These are phyloP conservation scores for Cynopterus sphinx DNA, from an alignment of 2,797 vertebrate species.

Conservation along the genomic window DNA sequence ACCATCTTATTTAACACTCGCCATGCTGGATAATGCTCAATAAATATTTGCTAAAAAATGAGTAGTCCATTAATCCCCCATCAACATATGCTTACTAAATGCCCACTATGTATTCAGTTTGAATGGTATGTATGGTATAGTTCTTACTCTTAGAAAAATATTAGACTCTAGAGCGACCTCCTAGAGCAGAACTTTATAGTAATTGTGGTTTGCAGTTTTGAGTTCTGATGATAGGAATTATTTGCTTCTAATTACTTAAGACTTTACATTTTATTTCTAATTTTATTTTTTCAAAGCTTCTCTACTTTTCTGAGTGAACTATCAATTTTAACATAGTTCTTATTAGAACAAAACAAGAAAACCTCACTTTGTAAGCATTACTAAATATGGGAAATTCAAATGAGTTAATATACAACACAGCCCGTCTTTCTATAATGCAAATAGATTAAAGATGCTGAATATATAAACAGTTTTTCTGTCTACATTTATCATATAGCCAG, in stretches of 20 bases:
- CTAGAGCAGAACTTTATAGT: neutral
- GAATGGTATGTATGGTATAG: neutral
- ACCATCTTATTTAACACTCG: too few species aligned
- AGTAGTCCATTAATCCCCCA: neutral
- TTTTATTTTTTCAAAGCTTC: neutral
- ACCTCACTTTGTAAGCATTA: neutral
- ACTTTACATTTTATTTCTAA: neutral
- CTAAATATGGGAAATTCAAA: neutral
- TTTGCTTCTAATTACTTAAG: neutral
- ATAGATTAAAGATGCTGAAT: slow-evolving; percentile 8
- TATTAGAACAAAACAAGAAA: neutral
- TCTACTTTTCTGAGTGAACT: neutral
- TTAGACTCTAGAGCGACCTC: neutral
- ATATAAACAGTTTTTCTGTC: neutral
- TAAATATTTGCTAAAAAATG: neutral
- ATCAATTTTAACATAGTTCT: slow-evolving; percentile 7
- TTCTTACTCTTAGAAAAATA: neutral
- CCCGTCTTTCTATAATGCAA: slow-evolving; percentile 10
- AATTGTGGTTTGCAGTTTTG: neutral
- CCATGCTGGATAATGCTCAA: neutral
- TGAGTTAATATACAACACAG: neutral
- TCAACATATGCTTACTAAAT: neutral
- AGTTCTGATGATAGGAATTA: slow-evolving; percentile 4
- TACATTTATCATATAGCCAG: neutral
- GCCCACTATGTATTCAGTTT: neutral